phyloP scores from a whole-genome alignment of 2,888 invertebrate species.

The Ectobius pallidus region DNA sequence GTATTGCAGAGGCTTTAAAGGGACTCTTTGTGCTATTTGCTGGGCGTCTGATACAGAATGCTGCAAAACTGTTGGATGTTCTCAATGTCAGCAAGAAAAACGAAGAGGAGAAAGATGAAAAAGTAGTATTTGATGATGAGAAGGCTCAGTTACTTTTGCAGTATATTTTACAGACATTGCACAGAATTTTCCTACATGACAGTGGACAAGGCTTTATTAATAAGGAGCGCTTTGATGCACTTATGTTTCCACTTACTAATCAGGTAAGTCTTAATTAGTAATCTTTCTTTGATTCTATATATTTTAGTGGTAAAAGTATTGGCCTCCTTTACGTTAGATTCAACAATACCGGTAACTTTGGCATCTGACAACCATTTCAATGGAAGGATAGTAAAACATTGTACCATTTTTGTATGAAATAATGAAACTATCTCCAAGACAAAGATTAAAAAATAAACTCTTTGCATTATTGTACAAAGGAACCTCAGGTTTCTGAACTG shows the following conservation, averaged over 20 bases:
- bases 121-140: conserved; percentile 60
- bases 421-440: too few species aligned
- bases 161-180: conserved; percentile 75
- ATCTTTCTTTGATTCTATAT: not conserved
- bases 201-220: conserved; percentile 78
- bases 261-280: conserved; percentile 62
- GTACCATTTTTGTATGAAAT: too few species aligned
- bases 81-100: conserved; percentile 67
- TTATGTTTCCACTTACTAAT: conserved; percentile 88
- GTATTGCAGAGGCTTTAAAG: conserved; percentile 81
- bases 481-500: too few species aligned
- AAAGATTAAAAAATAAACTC: too few species aligned
- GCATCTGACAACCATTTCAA: too few species aligned
- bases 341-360: too few species aligned
- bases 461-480: too few species aligned
- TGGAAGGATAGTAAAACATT: too few species aligned
- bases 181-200: conserved; percentile 81
- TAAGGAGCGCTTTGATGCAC: conserved; percentile 80
- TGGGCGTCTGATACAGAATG: conserved; percentile 81
- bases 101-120: conserved; percentile 48
- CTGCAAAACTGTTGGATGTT: conserved; percentile 71
- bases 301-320: not conserved
- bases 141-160: conserved; percentile 69
- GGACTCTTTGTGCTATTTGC: conserved; percentile 91
- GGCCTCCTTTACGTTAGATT: too few species aligned